Percentiles rank a stretch among this genome's conserved stretches.
Evolutionary conservation across 2,113 vertebrate species (phyloP).

Genomic region (Okapia johnstoni): DNA sequence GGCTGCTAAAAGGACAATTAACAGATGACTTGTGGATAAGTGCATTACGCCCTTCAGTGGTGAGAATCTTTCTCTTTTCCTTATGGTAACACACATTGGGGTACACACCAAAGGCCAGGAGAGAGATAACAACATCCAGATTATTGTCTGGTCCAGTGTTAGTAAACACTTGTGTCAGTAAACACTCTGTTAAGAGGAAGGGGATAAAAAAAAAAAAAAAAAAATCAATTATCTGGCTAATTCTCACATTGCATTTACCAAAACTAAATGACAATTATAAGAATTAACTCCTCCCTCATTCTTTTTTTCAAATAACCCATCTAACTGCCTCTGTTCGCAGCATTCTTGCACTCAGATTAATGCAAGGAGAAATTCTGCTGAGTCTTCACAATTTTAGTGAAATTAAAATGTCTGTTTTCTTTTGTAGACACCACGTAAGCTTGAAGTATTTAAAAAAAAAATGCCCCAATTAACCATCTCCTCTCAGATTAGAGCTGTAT

Average conservation of each 20-base stretch:
- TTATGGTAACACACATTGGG: constrained; percentile 98
- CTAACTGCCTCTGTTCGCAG: background rate
- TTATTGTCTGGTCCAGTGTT: constrained; percentile 93
- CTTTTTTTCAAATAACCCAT: background rate
- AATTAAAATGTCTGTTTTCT: background rate
- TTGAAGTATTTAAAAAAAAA: background rate
- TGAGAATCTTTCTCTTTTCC: constrained; percentile 96
- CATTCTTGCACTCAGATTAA: background rate
- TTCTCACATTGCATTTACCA: background rate
- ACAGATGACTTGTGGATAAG: constrained; percentile 98
- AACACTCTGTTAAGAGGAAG: constrained; percentile 83
- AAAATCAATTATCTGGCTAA: constrained; percentile 48
- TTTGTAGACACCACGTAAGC: background rate
- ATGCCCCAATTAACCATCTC: background rate
- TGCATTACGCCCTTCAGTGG: constrained; percentile 95
- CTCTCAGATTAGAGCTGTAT: background rate
- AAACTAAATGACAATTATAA: background rate
- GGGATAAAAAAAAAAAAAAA: background rate
- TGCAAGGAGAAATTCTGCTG: background rate
- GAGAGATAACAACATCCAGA: constrained; percentile 95
- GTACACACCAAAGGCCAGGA: constrained; percentile 94
- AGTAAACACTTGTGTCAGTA: constrained; percentile 93
- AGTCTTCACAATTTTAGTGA: background rate
- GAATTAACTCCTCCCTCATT: background rate
- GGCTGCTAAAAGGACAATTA: constrained; percentile 96